phyloP scores from a whole-genome alignment of 2,113 vertebrate genomes.

The Tinamus guttatus region DNA sequence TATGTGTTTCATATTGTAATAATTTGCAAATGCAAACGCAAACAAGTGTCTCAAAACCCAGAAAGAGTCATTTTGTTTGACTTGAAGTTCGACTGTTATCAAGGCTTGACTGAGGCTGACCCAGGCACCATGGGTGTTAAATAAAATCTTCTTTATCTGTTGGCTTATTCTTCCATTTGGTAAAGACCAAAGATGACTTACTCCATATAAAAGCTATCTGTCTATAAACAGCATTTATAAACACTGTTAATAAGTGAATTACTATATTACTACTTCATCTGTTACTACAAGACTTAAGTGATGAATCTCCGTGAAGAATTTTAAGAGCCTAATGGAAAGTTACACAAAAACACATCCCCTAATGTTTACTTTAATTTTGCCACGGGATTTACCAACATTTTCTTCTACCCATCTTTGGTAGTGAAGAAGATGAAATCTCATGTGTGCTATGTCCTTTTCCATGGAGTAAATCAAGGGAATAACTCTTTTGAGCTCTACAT shows the following conservation, averaged over 20 bases:
- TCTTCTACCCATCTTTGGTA: not conserved
- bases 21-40: not conserved
- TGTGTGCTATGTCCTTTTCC: not conserved
- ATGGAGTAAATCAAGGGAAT: slow-evolving; percentile 5
- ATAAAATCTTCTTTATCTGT: not conserved
- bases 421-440: not conserved
- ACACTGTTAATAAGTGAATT: not conserved
- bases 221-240: not conserved
- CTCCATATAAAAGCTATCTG: not conserved
- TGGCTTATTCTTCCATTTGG: not conserved
- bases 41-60: not conserved
- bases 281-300: not conserved
- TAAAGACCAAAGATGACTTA: not conserved
- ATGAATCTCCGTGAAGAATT: not conserved
- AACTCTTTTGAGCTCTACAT: not conserved
- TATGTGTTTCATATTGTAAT: not conserved
- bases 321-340: slow-evolving; percentile 14
- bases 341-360: not conserved
- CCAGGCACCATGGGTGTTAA: not conserved
- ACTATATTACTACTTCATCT: not conserved
- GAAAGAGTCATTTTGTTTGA: not conserved
- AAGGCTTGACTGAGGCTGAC: not conserved
- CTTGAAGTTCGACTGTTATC: not conserved
- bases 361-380: not conserved
- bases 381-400: slow-evolving; percentile 30